Evolutionary conservation across 2,797 vertebrate species (phyloP).

Genomic region (Acanthis flammea): DNA sequence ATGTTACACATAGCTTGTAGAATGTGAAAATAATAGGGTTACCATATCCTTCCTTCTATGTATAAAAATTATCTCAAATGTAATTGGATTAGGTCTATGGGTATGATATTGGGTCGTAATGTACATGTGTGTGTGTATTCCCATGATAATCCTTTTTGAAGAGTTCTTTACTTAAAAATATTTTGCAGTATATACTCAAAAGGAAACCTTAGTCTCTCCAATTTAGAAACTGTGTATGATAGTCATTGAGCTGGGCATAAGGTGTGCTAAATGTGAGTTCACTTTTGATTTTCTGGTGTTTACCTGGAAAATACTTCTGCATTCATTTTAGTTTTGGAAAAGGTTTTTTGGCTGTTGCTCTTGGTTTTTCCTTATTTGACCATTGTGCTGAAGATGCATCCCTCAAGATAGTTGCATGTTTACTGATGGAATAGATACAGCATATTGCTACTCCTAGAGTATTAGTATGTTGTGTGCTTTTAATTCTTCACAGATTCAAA

Average conservation of each 20-base stretch:
- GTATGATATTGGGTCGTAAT: background rate
- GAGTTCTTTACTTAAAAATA: background rate
- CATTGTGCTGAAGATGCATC: background rate
- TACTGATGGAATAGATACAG: background rate
- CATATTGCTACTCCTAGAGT: background rate
- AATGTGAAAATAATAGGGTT: background rate
- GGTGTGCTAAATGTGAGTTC: background rate
- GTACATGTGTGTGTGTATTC: background rate
- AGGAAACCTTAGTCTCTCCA: background rate
- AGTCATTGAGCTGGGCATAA: background rate
- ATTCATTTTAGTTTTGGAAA: background rate
- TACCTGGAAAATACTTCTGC: background rate
- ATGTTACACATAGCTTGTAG: background rate
- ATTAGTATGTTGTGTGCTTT: background rate
- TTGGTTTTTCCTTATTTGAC: background rate
- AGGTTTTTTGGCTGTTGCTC: background rate
- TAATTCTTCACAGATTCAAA: background rate
- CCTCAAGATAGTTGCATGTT: background rate
- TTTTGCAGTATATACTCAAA: background rate
- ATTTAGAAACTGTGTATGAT: background rate
- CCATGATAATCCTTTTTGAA: background rate
- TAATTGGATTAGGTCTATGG: background rate
- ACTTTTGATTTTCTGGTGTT: background rate
- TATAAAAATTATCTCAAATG: background rate
- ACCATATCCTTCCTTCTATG: background rate